phyloP scores from a whole-genome alignment of 2,888 invertebrate genomes.

The Acanthosoma haemorrhoidale region DNA sequence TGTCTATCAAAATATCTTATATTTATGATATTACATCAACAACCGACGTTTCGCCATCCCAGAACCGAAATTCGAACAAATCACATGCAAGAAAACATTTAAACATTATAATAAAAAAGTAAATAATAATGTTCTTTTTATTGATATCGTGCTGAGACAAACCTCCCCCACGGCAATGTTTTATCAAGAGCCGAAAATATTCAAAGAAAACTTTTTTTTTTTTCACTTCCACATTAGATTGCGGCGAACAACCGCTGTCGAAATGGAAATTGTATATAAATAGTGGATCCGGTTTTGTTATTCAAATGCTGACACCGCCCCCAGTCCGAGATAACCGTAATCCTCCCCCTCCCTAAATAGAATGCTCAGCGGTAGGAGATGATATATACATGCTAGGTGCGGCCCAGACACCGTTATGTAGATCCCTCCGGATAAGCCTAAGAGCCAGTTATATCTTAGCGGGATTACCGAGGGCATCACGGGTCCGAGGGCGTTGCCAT shows the following conservation, averaged over 20 bases:
- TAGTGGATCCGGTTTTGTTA: background rate
- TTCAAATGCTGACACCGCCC: constrained; percentile 7
- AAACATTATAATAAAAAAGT: no score
- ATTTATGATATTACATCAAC: no score
- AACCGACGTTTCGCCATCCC: no score
- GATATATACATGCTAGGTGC: constrained; percentile 11
- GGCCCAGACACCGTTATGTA: constrained; percentile 8
- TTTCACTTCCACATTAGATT: no score
- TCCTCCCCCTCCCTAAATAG: constrained; percentile 13
- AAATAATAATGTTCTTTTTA: no score
- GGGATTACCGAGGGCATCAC: background rate
- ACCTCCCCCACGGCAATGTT: no score
- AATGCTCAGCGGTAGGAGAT: background rate
- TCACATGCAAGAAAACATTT: no score
- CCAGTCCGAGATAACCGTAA: constrained; percentile 1
- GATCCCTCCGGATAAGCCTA: constrained; percentile 5
- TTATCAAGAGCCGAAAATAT: no score
- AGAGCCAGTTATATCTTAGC: constrained; percentile 18
- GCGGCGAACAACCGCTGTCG: background rate
- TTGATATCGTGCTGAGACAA: no score
- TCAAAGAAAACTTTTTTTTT: no score
- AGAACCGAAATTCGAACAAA: no score
- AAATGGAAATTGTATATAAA: background rate
- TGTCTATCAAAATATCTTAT: no score
- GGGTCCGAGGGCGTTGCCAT: constrained; percentile 32